These are phyloP conservation scores for Spodoptera littoralis DNA, from an alignment of 2,888 invertebrate species.

Conservation along the genomic window DNA sequence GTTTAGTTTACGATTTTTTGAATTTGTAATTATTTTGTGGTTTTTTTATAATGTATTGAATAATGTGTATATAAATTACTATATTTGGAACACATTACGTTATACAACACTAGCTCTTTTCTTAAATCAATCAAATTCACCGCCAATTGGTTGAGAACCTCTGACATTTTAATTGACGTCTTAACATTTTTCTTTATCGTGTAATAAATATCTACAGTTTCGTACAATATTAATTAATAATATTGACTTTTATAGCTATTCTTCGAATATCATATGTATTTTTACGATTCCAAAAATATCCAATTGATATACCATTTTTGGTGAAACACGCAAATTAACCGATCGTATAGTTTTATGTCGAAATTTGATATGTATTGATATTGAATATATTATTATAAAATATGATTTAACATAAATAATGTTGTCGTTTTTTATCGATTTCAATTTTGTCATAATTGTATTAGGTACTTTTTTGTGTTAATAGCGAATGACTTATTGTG, in stretches of 20 bases:
- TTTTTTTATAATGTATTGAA: no score
- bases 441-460: constrained; percentile 22
- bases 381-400: constrained; percentile 39
- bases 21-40: no score
- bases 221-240: constrained; percentile 52
- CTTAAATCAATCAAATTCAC: constrained; percentile 32
- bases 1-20: no score
- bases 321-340: constrained; percentile 36
- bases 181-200: constrained; percentile 44
- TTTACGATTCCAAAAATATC: constrained; percentile 45
- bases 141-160: constrained; percentile 33
- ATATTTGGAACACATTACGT: no score
- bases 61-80: no score
- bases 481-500: constrained; percentile 8
- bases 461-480: constrained; percentile 28
- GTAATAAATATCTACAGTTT: constrained; percentile 39
- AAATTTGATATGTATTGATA: constrained; percentile 49
- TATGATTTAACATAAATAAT: constrained; percentile 40
- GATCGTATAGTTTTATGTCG: constrained; percentile 44
- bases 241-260: constrained; percentile 51
- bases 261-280: constrained; percentile 40
- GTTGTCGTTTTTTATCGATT: constrained; percentile 25
- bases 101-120: no score
- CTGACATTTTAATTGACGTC: constrained; percentile 40
- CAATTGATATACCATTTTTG: constrained; percentile 36